These are phyloP conservation scores for Tromatobia lineatoria DNA, from an alignment of 2,888 invertebrate genomes.

Conservation along the genomic window DNA sequence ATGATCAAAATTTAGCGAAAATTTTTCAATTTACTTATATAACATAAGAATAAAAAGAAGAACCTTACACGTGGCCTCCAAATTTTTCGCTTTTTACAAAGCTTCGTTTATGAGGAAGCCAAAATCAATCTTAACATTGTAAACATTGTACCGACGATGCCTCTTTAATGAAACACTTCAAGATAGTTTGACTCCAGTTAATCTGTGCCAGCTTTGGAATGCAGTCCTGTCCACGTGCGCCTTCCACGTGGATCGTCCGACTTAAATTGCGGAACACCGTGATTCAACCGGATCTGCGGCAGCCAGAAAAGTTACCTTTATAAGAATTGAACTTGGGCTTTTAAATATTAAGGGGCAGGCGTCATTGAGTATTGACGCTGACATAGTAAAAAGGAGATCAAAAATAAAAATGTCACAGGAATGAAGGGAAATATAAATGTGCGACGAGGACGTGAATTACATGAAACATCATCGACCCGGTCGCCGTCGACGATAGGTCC, in stretches of 20 bases:
- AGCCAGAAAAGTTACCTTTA: not conserved
- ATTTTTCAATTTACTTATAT: too few relatives aligned
- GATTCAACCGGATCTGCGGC: not conserved
- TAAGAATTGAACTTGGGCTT: not conserved
- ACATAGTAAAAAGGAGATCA: not conserved
- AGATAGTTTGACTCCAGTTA: constrained; percentile 3
- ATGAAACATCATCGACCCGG: constrained; percentile 47
- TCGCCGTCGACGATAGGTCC: constrained; percentile 54
- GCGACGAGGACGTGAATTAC: constrained; percentile 45
- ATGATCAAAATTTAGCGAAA: too few relatives aligned
- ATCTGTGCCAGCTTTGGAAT: constrained; percentile 33
- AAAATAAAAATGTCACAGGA: not conserved
- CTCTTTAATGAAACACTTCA: not conserved
- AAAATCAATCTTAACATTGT: too few relatives aligned
- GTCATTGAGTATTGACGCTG: not conserved
- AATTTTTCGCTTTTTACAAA: too few relatives aligned
- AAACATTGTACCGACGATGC: too few relatives aligned
- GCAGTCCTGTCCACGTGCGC: constrained; percentile 70
- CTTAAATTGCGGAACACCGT: constrained; percentile 6
- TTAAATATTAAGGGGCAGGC: not conserved
- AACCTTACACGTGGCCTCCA: too few relatives aligned
- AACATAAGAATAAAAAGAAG: too few relatives aligned
- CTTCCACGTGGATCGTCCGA: constrained; percentile 72
- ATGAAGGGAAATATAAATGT: not conserved
- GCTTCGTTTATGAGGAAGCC: too few relatives aligned